Evolutionary conservation across 2,888 invertebrate species (phyloP), one percentile per base, ranked within the genome.

Genomic region (Bugulina stolonifera): DNA sequence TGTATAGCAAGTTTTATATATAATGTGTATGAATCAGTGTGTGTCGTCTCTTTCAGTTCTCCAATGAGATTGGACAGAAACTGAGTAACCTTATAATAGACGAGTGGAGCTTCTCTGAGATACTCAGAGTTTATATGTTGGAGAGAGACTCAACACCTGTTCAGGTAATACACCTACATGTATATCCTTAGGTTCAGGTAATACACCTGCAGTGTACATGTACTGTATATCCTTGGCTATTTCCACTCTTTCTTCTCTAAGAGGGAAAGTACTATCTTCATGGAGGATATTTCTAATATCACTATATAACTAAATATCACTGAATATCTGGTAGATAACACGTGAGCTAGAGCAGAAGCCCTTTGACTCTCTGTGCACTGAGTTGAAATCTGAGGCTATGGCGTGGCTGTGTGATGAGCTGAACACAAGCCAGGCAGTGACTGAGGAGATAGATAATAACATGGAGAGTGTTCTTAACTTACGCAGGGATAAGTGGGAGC

Each of bases 391-490:
- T 0, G 90, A 91, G 76, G 92, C 96, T 79, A 85, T 97, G 69
- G 92, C 93, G 0, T 94, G 92, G 86, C 88, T 97, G 34, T 96
- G 96, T 86, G 93, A 97, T 85, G 96, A 98, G 84, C 87, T 98
- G 77, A 88, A 97, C 64, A 93, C 94, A 85, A 95, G 94, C 84
- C 94, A 94, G 85, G 90, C 92, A 14, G 92, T 96, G 76, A 87
- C 93, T 25, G 76, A 79, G 81, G 95, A 96, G 84, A 91, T 97
- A 73, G 97, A 97, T 80, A 90, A 88, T 35, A 90, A 91, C 74
- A 87, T 97, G 70, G 96, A 97, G 76, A 91, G 90, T 72, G 91
- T 93, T 75, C 91, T 91, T 75, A 93, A 91, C 79, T 88, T 93
- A 77, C 90, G 91, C 81, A 91, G 94, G 79, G 96, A 97, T 81